Evolutionary conservation across 2,797 vertebrate genomes (phyloP), one percentile per base, ranked within the genome.

Genomic region (Decapterus maruadsi): DNA sequence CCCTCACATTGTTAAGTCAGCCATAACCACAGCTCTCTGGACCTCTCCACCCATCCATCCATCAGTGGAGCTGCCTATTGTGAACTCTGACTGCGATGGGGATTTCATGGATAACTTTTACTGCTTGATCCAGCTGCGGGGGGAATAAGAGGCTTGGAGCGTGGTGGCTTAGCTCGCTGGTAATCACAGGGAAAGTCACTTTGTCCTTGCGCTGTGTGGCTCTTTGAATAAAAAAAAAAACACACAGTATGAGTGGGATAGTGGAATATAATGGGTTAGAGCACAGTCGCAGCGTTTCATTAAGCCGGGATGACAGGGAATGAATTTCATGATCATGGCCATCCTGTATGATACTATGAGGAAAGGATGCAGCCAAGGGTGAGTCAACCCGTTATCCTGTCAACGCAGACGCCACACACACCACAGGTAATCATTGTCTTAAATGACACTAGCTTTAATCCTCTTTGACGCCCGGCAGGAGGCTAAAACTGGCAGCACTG

Each of bases 151-250:
- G 90, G 94, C 92, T 94, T 95, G 90, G 59, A 70, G 78, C 43
- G 26, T 26, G 26, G 0, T 60, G 84, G 92, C 90, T 93, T 92
- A 93, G 86, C 87, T 51, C 9, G 17, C 45, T 75, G 67, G 75
- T 94, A 95, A 94, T 94, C 88, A 88, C 82, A 87, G 73, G 58
- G 85, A 94, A 94, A 93, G 93, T 91, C 93, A 90, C 79, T 70
- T 74, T 54, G 90, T 80, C 93, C 91, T 94, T 93, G 91, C 73
- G 10, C 74, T 20, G 46, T 26, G 57, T 8, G 54, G 81, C 72
- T 80, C 76, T 86, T 86, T 88, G 74, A 84, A 89, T 1, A 26
- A 26, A 26, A 26, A 26, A 26, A 26, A 26, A 26, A 26, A 26
- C 26, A 83, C 48, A 45, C 54, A 53, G 59, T 66, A 22, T 19